Base-by-base conservation (phyloP, 1,140 invertebrate genomes). In the Stenopsyche tienmushanensis region DNA sequence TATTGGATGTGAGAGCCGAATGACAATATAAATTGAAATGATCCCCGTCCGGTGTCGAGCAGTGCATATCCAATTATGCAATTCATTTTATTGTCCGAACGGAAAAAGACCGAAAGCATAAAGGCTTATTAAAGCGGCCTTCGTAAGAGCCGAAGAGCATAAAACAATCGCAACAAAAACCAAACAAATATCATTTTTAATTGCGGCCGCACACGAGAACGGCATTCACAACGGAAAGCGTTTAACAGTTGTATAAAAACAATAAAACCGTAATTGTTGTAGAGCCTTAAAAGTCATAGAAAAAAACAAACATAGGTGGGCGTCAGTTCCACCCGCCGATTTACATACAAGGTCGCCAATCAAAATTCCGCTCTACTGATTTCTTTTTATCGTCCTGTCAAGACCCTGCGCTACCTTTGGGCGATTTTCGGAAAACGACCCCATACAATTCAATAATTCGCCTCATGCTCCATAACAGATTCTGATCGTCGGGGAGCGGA, bases 331-430 rank as follows among this genome's bases (percentile, higher is more conserved):
- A 29, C 59, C 49, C 13, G 13, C 21, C 50, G 23, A 53, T 62
- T 62, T 62, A 25, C 45, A 62, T 64, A 54, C 25, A 64, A 63
- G 62, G 62, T 64, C 62, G 62, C 50, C 23, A 53, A 54, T 64
- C 59, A 50, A 62, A 62, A 62, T 62, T 62, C 59, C 45, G 24
- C 17, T 20, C 15, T 23, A 23, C 5, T 13, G 29, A 34, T 34
- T 34, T 13, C 29, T 5, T 34, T 13, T 34, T 13, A 13, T 13
- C 5, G 29, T 34, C 29, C 29, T 34, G 5, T 13, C 29, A 34
- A 5, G 5, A 7, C 29, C 29, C 13, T 5, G 13, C 29, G 29
- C 5, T 7, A 34, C 29, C 29, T 13, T 34, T 5, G 5, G 13
- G 29, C 13, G 29, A 15, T 25, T 57, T 3, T 57, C 18, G 18